Evolutionary conservation across 1,140 invertebrate species (phyloP).

Genomic region (Drosophila seguyi): DNA sequence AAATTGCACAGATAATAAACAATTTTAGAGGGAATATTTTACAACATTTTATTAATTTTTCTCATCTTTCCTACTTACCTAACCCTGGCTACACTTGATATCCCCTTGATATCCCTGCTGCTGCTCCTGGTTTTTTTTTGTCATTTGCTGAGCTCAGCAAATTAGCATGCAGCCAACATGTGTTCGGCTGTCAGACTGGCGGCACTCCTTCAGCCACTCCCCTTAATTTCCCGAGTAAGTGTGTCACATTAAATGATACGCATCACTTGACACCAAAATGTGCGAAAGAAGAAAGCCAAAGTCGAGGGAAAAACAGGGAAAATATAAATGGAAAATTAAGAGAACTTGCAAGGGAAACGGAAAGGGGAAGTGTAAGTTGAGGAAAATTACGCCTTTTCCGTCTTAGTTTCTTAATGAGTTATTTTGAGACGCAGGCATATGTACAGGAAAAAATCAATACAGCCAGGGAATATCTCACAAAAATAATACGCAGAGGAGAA

Average conservation of each 20-base stretch:
- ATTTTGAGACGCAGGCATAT: neutral
- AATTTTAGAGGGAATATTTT: neutral
- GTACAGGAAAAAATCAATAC: slow-evolving; percentile 38
- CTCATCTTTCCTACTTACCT: neutral
- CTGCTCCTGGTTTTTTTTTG: slow-evolving; percentile 27
- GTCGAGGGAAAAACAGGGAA: neutral
- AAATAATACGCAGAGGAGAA: neutral
- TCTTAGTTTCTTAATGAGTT: slow-evolving; percentile 46
- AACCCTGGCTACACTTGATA: neutral
- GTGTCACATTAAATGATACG: slow-evolving; percentile 82
- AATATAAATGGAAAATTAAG: slow-evolving; percentile 1
- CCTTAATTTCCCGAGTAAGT: slow-evolving; percentile 40
- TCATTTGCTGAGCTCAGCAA: slow-evolving; percentile 68
- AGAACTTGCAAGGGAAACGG: no score
- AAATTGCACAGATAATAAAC: neutral
- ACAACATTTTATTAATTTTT: neutral
- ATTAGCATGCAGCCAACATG: slow-evolving; percentile 76
- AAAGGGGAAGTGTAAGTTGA: neutral
- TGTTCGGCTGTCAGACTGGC: slow-evolving; percentile 60
- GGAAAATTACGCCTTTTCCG: slow-evolving; percentile 11
- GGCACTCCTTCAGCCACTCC: neutral
- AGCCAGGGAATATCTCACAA: slow-evolving; percentile 7
- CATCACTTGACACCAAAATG: slow-evolving; percentile 81
- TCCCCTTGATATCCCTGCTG: neutral
- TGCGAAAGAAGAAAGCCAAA: slow-evolving; percentile 30